Evolutionary conservation across 1,140 invertebrate genomes (phyloP).

Genomic region (Pinna nobilis): DNA sequence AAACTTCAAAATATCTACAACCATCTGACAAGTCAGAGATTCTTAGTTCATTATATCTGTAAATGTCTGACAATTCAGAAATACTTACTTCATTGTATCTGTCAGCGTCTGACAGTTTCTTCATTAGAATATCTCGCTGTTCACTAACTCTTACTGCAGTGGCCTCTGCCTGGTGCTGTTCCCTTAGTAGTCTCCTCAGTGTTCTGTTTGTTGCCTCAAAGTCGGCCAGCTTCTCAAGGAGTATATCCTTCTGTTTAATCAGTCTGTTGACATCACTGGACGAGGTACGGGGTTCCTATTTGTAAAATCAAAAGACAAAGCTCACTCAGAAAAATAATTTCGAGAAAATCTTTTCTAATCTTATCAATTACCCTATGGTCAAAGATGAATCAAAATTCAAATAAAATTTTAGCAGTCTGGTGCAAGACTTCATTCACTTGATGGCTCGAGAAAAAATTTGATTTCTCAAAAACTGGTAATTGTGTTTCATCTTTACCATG

Average conservation of each 20-base stretch:
- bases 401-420: neutral
- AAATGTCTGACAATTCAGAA: neutral
- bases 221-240: slow-evolving; percentile 69
- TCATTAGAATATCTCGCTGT: slow-evolving; percentile 69
- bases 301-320: slow-evolving; percentile 1
- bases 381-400: too few species aligned
- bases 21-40: too few species aligned
- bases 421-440: neutral
- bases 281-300: slow-evolving; percentile 58
- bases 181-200: slow-evolving; percentile 65
- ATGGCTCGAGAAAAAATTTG: too few species aligned
- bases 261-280: slow-evolving; percentile 57
- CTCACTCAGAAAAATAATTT: neutral
- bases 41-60: too few species aligned
- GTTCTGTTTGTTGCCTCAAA: slow-evolving; percentile 71
- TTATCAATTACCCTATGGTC: too few species aligned
- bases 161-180: slow-evolving; percentile 69
- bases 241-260: slow-evolving; percentile 67
- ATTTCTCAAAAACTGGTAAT: too few species aligned
- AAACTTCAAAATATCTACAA: too few species aligned
- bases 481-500: too few species aligned
- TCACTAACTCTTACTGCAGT: slow-evolving; percentile 62
- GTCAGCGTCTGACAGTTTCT: slow-evolving; percentile 65
- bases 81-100: slow-evolving; percentile 63
- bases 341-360: too few species aligned